Evolutionary conservation across 2,113 vertebrate genomes (phyloP).

Genomic region (Istiophorus platypterus): DNA sequence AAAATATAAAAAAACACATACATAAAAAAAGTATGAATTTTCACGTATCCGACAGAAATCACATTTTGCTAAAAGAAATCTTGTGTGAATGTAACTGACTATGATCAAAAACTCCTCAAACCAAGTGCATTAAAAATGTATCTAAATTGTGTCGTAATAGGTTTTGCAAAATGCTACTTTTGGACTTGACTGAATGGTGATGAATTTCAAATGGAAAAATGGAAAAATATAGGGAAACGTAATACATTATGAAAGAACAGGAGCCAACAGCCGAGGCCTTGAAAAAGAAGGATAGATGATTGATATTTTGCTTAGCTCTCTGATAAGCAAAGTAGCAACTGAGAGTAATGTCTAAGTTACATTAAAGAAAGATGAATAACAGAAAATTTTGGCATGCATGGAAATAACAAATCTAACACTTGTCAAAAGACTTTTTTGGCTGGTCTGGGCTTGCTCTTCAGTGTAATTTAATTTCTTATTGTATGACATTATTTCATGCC

Average conservation of each 20-base stretch:
- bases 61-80: background rate
- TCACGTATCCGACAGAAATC: background rate
- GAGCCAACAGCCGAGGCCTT: background rate
- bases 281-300: background rate
- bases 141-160: background rate
- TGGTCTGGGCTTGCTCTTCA: background rate
- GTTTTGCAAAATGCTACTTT: background rate
- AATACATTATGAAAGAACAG: background rate
- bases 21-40: background rate
- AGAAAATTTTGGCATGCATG: background rate
- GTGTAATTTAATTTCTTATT: background rate
- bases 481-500: background rate
- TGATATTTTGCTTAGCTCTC: background rate
- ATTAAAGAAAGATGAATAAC: background rate
- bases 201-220: background rate
- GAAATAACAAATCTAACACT: background rate
- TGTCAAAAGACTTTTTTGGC: background rate
- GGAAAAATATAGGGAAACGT: background rate
- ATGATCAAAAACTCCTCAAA: background rate
- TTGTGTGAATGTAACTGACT: background rate
- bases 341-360: background rate
- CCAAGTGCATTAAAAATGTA: background rate
- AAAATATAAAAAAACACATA: too few species aligned
- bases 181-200: background rate
- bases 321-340: background rate